These are phyloP conservation scores for Eidolon dupreanum DNA, from an alignment of 2,797 vertebrate species.

Conservation along the genomic window DNA sequence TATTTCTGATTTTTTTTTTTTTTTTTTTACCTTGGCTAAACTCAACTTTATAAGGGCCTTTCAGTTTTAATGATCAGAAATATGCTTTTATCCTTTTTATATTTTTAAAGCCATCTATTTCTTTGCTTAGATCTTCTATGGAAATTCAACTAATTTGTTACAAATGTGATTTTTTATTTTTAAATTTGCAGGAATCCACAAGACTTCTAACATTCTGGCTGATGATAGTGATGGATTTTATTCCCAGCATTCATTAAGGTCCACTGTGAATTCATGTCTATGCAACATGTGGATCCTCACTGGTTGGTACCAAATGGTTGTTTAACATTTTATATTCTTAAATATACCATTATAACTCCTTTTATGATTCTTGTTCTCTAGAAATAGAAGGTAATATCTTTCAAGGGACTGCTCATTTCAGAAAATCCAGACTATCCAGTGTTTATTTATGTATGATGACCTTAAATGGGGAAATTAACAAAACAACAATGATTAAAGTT, in stretches of 20 bases:
- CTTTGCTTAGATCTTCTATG: not conserved
- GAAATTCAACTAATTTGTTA: not conserved
- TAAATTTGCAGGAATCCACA: not conserved
- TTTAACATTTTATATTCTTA: constrained; percentile 5
- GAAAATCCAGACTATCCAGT: constrained; percentile 7
- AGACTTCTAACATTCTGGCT: not conserved
- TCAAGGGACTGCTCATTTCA: not conserved
- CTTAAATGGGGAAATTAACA: constrained; percentile 60
- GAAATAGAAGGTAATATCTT: constrained; percentile 52
- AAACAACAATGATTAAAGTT: constrained; percentile 64
- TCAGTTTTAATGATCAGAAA: constrained; percentile 56
- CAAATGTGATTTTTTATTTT: not conserved
- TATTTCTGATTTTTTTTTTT: constrained; percentile 77
- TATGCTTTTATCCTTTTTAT: constrained; percentile 28
- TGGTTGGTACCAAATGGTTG: not conserved
- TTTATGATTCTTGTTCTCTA: not conserved
- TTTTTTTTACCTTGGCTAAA: constrained; percentile 78
- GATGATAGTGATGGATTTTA: not conserved
- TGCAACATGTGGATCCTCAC: not conserved
- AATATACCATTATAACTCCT: not conserved
- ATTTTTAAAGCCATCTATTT: constrained; percentile 20
- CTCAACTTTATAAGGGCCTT: constrained; percentile 27
- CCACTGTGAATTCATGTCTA: not conserved
- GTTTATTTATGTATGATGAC: not conserved
- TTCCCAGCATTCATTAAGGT: not conserved